phyloP scores from a whole-genome alignment of 2,113 vertebrate genomes.

The Embiotoca jacksoni region DNA sequence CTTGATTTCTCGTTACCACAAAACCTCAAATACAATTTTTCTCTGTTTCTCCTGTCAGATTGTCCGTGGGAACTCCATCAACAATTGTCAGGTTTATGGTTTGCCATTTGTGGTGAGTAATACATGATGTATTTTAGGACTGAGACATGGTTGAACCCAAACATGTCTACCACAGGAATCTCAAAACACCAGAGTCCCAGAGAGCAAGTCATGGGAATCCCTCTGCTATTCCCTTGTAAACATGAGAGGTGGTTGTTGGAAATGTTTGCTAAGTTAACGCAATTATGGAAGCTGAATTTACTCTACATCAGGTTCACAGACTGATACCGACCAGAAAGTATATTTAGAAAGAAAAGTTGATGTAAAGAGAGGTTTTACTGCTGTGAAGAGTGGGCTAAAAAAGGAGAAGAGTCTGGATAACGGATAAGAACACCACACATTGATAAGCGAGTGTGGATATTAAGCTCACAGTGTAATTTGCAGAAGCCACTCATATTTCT shows the following conservation, averaged over 20 bases:
- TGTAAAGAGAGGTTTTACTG: background rate
- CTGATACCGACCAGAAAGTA: constrained; percentile 2
- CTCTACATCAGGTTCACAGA: constrained; percentile 25
- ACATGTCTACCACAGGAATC: constrained; percentile 73
- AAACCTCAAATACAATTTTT: constrained; percentile 22
- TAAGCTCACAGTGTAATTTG: constrained; percentile 46
- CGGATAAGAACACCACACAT: background rate
- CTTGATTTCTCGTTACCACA: constrained; percentile 10
- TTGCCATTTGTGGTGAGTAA: constrained; percentile 56
- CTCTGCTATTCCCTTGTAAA: background rate
- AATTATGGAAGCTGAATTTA: constrained; percentile 4
- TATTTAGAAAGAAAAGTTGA: constrained; percentile 17
- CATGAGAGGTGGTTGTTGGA: constrained; percentile 11
- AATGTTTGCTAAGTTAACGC: constrained; percentile 45
- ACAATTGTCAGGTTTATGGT: constrained; percentile 20
- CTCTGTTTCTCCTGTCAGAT: constrained; percentile 30
- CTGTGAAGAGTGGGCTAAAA: constrained; percentile 10
- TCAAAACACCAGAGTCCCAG: constrained; percentile 57
- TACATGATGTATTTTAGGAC: constrained; percentile 71
- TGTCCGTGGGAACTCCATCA: constrained; percentile 69
- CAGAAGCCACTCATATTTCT: constrained; percentile 60
- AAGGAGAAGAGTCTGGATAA: constrained; percentile 37
- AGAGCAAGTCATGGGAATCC: constrained; percentile 67
- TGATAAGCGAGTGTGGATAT: constrained; percentile 56
- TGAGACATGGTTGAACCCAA: constrained; percentile 55